A percentile compares a stretch with the other conserved stretches of the same genome.
phyloP scores from a whole-genome alignment of 1,140 invertebrate genomes.

The Psilanteris sp. region DNA sequence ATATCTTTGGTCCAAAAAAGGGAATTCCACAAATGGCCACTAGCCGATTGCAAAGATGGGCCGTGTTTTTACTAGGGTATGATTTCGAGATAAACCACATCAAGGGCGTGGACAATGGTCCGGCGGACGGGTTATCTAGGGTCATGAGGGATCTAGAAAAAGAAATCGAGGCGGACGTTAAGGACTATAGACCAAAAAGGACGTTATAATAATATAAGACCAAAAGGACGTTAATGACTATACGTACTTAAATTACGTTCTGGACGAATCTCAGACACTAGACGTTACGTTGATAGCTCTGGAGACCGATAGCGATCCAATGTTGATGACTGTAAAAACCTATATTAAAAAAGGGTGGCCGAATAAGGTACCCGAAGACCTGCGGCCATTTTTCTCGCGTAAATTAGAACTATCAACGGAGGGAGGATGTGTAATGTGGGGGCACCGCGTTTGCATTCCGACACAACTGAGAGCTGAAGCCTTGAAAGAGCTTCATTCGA shows the following conservation, averaged over 20 bases:
- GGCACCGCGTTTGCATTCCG: no score
- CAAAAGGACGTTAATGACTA: constrained; percentile 16
- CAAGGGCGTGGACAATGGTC: constrained; percentile 16
- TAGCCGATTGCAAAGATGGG: constrained; percentile 7
- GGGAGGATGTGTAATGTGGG: no score
- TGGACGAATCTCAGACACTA: constrained; percentile 8
- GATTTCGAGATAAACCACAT: constrained; percentile 23
- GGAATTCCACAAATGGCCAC: constrained; percentile 6
- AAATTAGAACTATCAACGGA: constrained; percentile 17
- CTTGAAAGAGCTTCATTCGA: constrained; percentile 72
- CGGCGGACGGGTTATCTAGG: constrained; percentile 13
- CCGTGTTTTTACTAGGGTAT: constrained; percentile 18
- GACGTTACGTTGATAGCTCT: constrained; percentile 6
- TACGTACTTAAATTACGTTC: constrained; percentile 27
- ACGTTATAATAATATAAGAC: no score
- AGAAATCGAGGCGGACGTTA: background rate
- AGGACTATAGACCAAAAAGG: no score
- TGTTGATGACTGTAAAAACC: background rate
- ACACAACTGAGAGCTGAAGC: constrained; percentile 19
- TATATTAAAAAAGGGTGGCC: constrained; percentile 27
- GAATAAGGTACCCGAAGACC: background rate
- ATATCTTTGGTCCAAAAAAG: constrained; percentile 20
- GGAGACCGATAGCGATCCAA: constrained; percentile 5
- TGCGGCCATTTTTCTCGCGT: background rate
- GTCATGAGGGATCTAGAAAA: background rate